A percentile compares a stretch with the other conserved stretches of the same genome.
phyloP scores from a whole-genome alignment of 2,888 invertebrate genomes.

The Pharmacophagus antenor region DNA sequence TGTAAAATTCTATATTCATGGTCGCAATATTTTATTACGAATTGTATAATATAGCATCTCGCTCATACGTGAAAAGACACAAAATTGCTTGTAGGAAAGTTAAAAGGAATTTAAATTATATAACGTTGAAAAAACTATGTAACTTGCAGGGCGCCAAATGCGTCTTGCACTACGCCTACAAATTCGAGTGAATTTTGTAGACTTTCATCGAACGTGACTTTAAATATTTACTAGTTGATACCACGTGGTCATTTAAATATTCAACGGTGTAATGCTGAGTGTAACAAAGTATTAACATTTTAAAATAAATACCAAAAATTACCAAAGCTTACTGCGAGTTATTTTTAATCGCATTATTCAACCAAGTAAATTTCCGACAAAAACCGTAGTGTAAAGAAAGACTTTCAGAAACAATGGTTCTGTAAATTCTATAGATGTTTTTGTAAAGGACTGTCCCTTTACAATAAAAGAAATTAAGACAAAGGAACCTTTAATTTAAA shows the following conservation, averaged over 20 bases:
- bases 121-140: constrained; percentile 67
- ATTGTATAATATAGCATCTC: constrained; percentile 34
- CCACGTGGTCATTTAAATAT: constrained; percentile 20
- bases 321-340: constrained; percentile 32
- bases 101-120: constrained; percentile 68
- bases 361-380: constrained; percentile 14
- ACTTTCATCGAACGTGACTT: constrained; percentile 41
- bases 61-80: constrained; percentile 36
- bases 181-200: constrained; percentile 56
- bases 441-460: constrained; percentile 18
- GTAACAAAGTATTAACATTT: not conserved
- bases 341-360: constrained; percentile 33
- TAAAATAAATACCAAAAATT: constrained; percentile 9
- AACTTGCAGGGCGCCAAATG: constrained; percentile 76
- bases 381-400: constrained; percentile 15
- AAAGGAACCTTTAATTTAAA: constrained; percentile 6
- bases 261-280: not conserved
- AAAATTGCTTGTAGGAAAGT: constrained; percentile 37
- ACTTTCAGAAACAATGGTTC: constrained; percentile 26
- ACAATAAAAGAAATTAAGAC: constrained; percentile 15
- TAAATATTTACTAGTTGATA: constrained; percentile 34
- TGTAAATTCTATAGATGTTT: constrained; percentile 24
- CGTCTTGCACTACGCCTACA: constrained; percentile 63
- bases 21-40: not conserved
- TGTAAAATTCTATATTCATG: constrained; percentile 18